Percentiles rank a stretch among this genome's conserved stretches.
phyloP scores from a whole-genome alignment of 2,113 vertebrate genomes.

The Caranx melampygus region DNA sequence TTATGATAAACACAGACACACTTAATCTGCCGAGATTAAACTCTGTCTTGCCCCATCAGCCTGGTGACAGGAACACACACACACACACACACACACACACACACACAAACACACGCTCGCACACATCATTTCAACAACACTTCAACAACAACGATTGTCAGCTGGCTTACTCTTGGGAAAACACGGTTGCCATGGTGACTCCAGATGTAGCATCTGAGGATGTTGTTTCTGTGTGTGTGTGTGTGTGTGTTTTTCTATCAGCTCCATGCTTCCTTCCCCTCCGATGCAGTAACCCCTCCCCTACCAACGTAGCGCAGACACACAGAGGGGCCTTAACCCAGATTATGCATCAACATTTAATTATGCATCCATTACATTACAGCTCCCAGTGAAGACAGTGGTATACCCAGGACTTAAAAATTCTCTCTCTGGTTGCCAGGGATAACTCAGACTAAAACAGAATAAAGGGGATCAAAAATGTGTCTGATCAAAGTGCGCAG shows the following conservation, averaged over 20 bases:
- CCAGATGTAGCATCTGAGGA: conserved; percentile 63
- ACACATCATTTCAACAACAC: conserved; percentile 49
- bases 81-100: conserved; percentile 18
- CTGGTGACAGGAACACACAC: conserved; percentile 54
- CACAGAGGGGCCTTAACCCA: conserved; percentile 33
- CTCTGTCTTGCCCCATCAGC: conserved; percentile 71
- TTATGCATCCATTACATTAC: conserved; percentile 33
- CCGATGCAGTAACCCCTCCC: conserved; percentile 25
- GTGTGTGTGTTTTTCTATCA: neutral
- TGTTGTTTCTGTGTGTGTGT: conserved; percentile 45
- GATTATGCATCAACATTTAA: conserved; percentile 37
- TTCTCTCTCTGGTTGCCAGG: conserved; percentile 13
- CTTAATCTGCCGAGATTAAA: conserved; percentile 77
- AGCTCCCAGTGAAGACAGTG: conserved; percentile 7
- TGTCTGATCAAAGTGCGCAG: neutral
- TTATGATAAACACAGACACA: conserved; percentile 69
- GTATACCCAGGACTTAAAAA: neutral
- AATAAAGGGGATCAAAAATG: neutral
- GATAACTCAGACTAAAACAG: neutral
- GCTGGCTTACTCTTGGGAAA: conserved; percentile 66
- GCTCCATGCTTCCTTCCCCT: conserved; percentile 28
- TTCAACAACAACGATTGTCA: conserved; percentile 69
- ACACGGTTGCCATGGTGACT: conserved; percentile 78
- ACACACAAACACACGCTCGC: conserved; percentile 14
- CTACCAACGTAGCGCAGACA: conserved; percentile 14